Percentiles rank a stretch among this genome's conserved stretches.
Conservation (phyloP, 1,140 invertebrate genomes). For the Sinella curviseta region DNA sequence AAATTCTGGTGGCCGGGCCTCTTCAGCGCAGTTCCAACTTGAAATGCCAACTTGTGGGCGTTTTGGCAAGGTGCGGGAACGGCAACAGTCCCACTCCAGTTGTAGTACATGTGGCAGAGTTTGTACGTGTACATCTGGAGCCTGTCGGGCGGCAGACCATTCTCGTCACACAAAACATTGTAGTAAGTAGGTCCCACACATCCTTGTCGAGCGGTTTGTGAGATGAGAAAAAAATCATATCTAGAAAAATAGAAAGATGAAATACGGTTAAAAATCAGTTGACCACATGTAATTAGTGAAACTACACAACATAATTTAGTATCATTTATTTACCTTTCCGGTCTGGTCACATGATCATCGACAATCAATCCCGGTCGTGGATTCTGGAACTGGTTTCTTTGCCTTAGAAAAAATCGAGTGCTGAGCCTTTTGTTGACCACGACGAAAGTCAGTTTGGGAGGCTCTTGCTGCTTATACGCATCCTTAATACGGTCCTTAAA, state of each 20-base stretch:
- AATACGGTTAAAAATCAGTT: background rate
- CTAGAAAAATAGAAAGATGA: conserved; percentile 42
- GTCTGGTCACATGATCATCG: conserved; percentile 71
- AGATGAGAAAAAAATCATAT: conserved; percentile 64
- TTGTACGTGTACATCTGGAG: conserved; percentile 63
- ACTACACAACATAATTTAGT: background rate
- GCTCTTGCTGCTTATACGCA: background rate
- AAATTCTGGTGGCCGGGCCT: conserved; percentile 42
- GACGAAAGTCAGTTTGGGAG: conserved; percentile 72
- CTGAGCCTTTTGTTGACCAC: conserved; percentile 91
- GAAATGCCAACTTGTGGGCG: conserved; percentile 63
- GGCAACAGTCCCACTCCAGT: conserved; percentile 62
- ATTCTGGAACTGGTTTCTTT: conserved; percentile 60
- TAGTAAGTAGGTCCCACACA: conserved; percentile 64
- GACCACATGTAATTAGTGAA: too few relatives aligned
- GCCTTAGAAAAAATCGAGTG: conserved; percentile 72
- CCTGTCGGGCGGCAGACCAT: conserved; percentile 55
- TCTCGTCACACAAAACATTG: conserved; percentile 60
- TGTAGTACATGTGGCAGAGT: conserved; percentile 63
- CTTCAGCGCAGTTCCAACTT: conserved; percentile 59
- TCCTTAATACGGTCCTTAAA: background rate
- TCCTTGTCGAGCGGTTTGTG: conserved; percentile 61
- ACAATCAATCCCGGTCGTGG: conserved; percentile 80
- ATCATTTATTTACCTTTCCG: conserved; percentile 60
- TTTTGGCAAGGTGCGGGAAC: conserved; percentile 64